A percentile compares a stretch with the other conserved stretches of the same genome.
Evolutionary conservation across 2,113 vertebrate species (phyloP).

Genomic region (Ramphastos sulfuratus): DNA sequence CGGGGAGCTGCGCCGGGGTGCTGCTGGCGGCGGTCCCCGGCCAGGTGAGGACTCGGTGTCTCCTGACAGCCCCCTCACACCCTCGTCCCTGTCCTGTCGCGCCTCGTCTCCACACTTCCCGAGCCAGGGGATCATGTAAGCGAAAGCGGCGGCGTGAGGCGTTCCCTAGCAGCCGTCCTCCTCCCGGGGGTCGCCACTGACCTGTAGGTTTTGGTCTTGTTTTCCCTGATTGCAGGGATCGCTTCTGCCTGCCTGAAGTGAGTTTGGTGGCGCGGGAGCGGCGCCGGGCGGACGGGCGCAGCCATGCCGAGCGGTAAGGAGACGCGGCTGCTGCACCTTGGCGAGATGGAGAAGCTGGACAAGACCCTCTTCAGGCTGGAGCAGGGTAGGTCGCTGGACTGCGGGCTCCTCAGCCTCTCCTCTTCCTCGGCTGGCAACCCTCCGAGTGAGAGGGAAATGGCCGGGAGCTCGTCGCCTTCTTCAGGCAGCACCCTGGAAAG

Average conservation of each 20-base stretch:
- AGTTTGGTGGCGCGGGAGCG: slow-evolving; percentile 41
- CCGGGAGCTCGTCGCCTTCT: not conserved
- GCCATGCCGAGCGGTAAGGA: slow-evolving; percentile 79
- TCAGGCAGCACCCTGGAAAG: not conserved
- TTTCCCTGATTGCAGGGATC: slow-evolving; percentile 51
- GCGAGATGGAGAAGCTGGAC: slow-evolving; percentile 87
- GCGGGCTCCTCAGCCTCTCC: not conserved
- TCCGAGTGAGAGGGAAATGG: not conserved
- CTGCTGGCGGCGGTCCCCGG: not conserved
- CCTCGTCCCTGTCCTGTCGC: slow-evolving; percentile 1
- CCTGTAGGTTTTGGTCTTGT: not conserved
- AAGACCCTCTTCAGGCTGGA: slow-evolving; percentile 88
- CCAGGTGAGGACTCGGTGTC: not conserved
- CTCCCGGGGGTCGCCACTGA: not conserved
- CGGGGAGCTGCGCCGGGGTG: not conserved
- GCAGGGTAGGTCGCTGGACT: slow-evolving; percentile 77
- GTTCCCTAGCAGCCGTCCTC: not conserved
- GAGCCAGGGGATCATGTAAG: slow-evolving; percentile 50
- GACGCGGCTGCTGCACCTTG: slow-evolving; percentile 79
- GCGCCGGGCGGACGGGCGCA: slow-evolving; percentile 39
- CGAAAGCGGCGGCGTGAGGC: not conserved
- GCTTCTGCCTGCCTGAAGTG: not conserved
- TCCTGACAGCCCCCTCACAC: not conserved
- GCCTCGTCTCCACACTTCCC: not conserved
- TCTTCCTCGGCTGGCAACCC: not conserved